Percentiles rank a stretch among this genome's conserved stretches.
Evolutionary conservation across 2,797 vertebrate genomes (phyloP).

Genomic region (Muraenolepis orangiensis): DNA sequence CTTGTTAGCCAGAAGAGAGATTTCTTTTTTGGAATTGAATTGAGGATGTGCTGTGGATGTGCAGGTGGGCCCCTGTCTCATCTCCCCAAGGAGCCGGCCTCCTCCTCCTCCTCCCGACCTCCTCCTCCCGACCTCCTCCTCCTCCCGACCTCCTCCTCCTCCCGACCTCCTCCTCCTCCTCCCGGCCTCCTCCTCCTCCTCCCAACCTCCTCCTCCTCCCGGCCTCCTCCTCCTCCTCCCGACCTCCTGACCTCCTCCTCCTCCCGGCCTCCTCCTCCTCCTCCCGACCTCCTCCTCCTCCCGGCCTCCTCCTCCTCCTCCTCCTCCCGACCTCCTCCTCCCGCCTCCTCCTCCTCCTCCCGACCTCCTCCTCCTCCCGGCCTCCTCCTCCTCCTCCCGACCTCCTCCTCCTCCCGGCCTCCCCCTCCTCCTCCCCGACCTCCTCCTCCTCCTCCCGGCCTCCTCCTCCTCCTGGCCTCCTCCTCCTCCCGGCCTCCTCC

Average conservation of each 20-base stretch:
- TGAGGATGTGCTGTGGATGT: background rate
- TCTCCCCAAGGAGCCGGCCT: conserved; percentile 12
- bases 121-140: background rate
- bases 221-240: background rate
- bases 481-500: background rate
- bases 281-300: no score
- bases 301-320: no score
- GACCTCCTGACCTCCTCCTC: no score
- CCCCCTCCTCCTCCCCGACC: no score
- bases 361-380: background rate
- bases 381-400: no score
- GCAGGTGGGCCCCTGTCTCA: background rate
- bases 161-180: no score
- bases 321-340: background rate
- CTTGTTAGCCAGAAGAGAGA: background rate
- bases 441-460: no score
- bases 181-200: no score
- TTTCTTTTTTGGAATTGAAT: background rate
- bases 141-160: no score
- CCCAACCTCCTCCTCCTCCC: background rate
- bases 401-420: no score
- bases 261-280: no score
- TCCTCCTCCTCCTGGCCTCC: no score
- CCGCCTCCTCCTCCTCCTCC: conserved; percentile 14
- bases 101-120: background rate